Evolutionary conservation across 2,888 invertebrate genomes (phyloP).

Genomic region (Hemithea aestivaria): DNA sequence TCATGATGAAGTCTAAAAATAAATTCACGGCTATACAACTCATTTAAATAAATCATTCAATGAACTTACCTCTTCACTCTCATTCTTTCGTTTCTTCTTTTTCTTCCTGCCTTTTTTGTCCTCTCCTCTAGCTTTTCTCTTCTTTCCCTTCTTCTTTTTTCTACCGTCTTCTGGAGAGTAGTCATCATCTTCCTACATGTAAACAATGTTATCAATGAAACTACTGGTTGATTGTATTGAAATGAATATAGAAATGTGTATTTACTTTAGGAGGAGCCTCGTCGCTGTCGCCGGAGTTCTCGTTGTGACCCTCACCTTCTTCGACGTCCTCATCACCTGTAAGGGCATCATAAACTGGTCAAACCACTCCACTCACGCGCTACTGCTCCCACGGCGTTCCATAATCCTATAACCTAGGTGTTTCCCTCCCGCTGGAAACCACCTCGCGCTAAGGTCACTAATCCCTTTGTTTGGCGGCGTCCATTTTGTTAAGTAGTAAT

Average conservation of each 20-base stretch:
- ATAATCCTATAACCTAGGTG: constrained; percentile 41
- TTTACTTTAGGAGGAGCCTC: constrained; percentile 81
- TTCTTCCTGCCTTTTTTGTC: constrained; percentile 96
- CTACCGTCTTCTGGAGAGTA: constrained; percentile 90
- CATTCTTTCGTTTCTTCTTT: constrained; percentile 96
- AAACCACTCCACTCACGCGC: constrained; percentile 52
- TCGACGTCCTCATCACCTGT: constrained; percentile 85
- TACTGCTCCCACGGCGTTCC: constrained; percentile 43
- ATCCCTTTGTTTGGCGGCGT: constrained; percentile 88
- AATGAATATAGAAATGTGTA: constrained; percentile 18
- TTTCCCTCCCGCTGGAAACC: constrained; percentile 49
- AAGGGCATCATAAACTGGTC: constrained; percentile 66
- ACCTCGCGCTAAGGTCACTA: constrained; percentile 81
- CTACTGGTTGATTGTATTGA: background rate
- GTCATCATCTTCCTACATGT: constrained; percentile 87
- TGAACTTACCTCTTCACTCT: constrained; percentile 87
- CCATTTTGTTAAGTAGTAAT: constrained; percentile 87
- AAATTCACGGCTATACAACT: no score
- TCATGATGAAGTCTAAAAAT: no score
- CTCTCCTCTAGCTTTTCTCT: constrained; percentile 93
- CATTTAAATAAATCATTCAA: no score
- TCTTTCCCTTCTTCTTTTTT: constrained; percentile 96
- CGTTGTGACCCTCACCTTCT: constrained; percentile 82
- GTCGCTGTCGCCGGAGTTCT: constrained; percentile 87
- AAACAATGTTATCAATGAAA: constrained; percentile 14